These are phyloP conservation scores for Beroe forskalii DNA, from an alignment of 37 sponge, comb jelly and placozoan species.

Conservation along the genomic window DNA sequence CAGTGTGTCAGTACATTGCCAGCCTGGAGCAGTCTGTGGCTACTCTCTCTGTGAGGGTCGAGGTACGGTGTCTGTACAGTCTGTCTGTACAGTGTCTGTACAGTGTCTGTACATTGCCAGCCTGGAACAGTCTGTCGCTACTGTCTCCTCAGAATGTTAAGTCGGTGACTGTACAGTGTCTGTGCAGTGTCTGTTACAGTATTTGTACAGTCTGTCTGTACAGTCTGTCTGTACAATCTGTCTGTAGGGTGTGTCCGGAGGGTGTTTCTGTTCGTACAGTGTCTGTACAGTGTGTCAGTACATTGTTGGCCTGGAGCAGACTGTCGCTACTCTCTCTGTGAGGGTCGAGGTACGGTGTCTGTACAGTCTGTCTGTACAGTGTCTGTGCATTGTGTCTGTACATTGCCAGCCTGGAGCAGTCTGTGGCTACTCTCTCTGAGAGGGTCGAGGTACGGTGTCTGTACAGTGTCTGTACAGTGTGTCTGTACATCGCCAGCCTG, in stretches of 20 bases:
- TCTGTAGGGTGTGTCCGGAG: too few species aligned
- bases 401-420: background rate
- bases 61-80: background rate
- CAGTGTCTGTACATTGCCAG: too few species aligned
- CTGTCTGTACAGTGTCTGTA: too few species aligned
- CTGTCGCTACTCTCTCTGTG: background rate
- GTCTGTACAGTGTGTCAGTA: slow-evolving; percentile 18
- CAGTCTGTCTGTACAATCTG: background rate
- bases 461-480: too few species aligned
- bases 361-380: too few species aligned
- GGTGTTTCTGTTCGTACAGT: too few species aligned
- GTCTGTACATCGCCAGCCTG: too few species aligned
- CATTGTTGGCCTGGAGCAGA: slow-evolving; percentile 3
- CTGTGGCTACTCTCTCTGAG: background rate
- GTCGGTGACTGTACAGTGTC: too few species aligned
- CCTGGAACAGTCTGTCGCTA: background rate
- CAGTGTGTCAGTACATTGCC: too few species aligned
- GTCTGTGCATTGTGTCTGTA: too few species aligned
- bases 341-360: slow-evolving; percentile 10
- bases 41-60: slow-evolving; percentile 7
- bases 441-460: slow-evolving; percentile 6
- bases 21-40: background rate
- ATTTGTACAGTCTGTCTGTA: background rate
- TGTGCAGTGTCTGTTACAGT: background rate
- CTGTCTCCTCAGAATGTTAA: background rate